Base-by-base conservation (phyloP, 2,797 vertebrate genomes). In the Halcyon smyrnensis region DNA sequence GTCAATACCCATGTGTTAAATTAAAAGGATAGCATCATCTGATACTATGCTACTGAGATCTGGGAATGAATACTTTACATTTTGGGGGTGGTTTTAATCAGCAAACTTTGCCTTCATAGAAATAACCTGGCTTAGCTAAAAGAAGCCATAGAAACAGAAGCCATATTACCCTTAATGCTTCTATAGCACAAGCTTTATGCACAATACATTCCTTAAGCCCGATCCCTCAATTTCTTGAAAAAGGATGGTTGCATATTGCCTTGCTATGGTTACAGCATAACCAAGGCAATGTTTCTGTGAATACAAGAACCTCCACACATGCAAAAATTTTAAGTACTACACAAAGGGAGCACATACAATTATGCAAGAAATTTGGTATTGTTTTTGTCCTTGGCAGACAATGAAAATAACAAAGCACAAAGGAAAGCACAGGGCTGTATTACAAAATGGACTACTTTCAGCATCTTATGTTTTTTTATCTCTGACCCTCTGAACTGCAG, bases 121-220 rank as follows among this genome's bases (percentile, higher is more conserved):
- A 91, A 83, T 50, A 95, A 84, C 28, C 5, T 74, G 30, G 63
- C 36, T 15, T 82, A 78, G 34, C 84, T 60, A 65, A 96, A 87
- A 80, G 27, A 36, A 80, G 25, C 21, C 3, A 11, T 12, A 54
- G 70, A 45, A 36, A n/a, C 59, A 57, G 32, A 91, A 34, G 36
- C 30, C 15, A 0, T 20, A 68, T 50, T 79, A 36, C 64, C n/a
- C 43, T 50, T 53, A 77, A 73, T 30, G 16, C 12, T 77, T 59
- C 41, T 12, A 57, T 2, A 51, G 39, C 16, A 65, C 3, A 1
- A 32, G 36, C 9, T 32, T 30, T 56, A 34, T 50, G 10, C 39
- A 11, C 30, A 43, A 17, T 10, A 39, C 2, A 1, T 17, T 79
- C 23, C 25, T 50, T 11, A 39, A 76, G 59, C 30, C 41, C 23